phyloP scores from a whole-genome alignment of 2,797 vertebrate genomes.

The Nasua narica region DNA sequence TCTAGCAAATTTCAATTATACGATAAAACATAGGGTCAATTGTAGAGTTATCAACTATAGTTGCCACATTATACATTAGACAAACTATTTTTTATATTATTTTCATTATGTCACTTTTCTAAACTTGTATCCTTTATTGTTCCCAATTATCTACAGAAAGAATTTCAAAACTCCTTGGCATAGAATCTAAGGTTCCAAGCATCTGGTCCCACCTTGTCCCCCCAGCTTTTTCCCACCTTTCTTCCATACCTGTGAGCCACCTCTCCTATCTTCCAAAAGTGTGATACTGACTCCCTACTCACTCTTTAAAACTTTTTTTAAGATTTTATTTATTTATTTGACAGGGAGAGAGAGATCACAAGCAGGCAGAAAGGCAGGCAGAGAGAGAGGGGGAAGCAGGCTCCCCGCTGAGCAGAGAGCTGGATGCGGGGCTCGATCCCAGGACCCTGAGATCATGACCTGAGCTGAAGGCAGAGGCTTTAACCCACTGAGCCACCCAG shows the following conservation, averaged over 20 bases:
- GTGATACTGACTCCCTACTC: background rate
- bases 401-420: no score
- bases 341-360: no score
- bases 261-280: background rate
- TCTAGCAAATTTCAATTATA: background rate
- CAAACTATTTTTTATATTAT: background rate
- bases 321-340: no score
- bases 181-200: background rate
- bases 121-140: background rate
- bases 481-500: no score
- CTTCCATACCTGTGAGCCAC: background rate
- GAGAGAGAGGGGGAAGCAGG: no score
- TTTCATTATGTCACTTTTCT: background rate
- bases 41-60: background rate
- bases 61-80: background rate
- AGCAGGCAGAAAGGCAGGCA: no score
- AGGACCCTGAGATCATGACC: no score
- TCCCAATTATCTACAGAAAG: background rate
- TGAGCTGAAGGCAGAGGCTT: no score
- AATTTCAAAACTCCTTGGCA: background rate
- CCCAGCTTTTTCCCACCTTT: background rate
- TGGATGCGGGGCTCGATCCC: no score
- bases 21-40: background rate
- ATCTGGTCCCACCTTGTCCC: background rate
- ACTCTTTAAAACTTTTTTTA: no score